A percentile compares a stretch with the other conserved stretches of the same genome.
phyloP scores from a whole-genome alignment of 2,888 invertebrate species.

The Hololepta plana region DNA sequence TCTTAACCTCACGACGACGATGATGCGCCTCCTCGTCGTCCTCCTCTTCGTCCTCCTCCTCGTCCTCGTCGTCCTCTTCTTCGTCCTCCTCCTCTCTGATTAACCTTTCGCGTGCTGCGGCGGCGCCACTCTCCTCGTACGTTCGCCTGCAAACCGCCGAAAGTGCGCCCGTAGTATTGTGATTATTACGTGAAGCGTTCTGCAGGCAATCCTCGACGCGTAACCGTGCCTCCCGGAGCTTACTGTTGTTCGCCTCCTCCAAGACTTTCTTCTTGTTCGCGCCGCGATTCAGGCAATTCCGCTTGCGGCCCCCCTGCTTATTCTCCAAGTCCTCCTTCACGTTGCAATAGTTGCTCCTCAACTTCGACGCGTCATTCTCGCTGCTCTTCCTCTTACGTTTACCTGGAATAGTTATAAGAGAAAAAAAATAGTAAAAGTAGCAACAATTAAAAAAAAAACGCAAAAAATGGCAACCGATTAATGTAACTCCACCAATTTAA shows the following conservation, averaged over 20 bases:
- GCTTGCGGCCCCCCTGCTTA: conserved; percentile 16
- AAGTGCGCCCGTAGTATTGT: conserved; percentile 14
- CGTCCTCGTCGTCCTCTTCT: conserved; percentile 2
- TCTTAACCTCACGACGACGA: neutral
- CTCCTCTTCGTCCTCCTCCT: conserved; percentile 5
- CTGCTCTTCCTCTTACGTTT: conserved; percentile 21
- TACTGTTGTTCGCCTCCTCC: conserved; percentile 26
- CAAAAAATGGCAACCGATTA: conserved; percentile 1
- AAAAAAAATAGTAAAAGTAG: neutral
- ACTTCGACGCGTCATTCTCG: conserved; percentile 17
- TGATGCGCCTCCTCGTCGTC: conserved; percentile 6
- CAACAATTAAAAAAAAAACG: neutral
- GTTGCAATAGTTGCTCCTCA: conserved; percentile 13
- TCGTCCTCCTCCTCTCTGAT: conserved; percentile 4
- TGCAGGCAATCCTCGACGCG: conserved; percentile 26
- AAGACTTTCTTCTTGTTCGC: conserved; percentile 24
- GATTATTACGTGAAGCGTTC: conserved; percentile 15
- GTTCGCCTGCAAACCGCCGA: conserved; percentile 15
- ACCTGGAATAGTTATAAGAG: conserved; percentile 14
- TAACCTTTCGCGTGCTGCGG: conserved; percentile 5
- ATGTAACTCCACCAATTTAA: no score
- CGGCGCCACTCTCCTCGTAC: conserved; percentile 12
- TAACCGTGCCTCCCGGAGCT: conserved; percentile 25
- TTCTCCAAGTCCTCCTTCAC: conserved; percentile 25
- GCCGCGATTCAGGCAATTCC: conserved; percentile 17